A percentile compares a stretch with the other conserved stretches of the same genome.
These are phyloP conservation scores for Thymallus thymallus DNA, from an alignment of 2,113 vertebrate species.

Conservation along the genomic window DNA sequence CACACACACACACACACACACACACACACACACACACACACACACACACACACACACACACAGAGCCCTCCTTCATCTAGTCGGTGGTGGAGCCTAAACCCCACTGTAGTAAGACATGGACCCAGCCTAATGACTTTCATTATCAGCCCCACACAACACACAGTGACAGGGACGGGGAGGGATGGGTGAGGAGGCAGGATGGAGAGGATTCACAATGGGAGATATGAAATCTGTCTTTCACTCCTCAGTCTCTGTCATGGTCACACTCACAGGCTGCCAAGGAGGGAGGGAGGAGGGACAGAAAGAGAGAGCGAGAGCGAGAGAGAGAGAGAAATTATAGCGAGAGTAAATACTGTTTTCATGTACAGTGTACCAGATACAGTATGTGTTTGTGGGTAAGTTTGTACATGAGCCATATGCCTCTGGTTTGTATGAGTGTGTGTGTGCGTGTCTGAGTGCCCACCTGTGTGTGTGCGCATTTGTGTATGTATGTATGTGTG, in stretches of 20 bases:
- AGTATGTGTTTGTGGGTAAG: neutral
- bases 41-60: constrained; percentile 1
- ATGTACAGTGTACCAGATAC: neutral
- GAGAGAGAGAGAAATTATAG: neutral
- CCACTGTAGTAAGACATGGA: constrained; percentile 44
- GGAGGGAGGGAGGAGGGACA: constrained; percentile 17
- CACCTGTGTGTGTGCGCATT: no score
- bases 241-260: neutral
- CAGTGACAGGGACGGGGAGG: constrained; percentile 27
- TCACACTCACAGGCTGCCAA: neutral
- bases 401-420: neutral
- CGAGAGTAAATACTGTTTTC: constrained; percentile 19
- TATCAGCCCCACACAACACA: constrained; percentile 56
- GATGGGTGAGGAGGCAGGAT: constrained; percentile 14
- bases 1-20: no score
- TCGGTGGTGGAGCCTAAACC: neutral
- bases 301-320: no score
- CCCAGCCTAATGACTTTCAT: constrained; percentile 68
- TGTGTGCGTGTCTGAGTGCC: neutral
- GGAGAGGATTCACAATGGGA: constrained; percentile 38
- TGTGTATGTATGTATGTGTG: no score
- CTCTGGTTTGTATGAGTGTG: neutral
- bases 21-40: no score
- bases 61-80: constrained; percentile 28
- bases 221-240: constrained; percentile 40